Evolutionary conservation across 2,797 vertebrate species (phyloP), one percentile per base, ranked within the genome.

Genomic region (Enteromius paludinosus): DNA sequence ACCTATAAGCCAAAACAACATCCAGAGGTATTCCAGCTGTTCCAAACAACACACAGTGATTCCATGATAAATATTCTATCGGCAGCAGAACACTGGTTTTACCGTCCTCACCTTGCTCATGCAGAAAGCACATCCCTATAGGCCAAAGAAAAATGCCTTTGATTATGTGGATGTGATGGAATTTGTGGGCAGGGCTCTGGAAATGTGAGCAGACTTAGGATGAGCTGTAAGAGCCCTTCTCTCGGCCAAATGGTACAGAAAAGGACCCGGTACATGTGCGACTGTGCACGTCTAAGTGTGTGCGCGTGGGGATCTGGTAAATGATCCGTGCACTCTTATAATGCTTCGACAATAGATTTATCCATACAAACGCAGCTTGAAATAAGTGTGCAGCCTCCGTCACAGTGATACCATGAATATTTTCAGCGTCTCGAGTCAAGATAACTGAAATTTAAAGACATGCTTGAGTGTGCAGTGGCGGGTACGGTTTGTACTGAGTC

Each of bases 81-180:
- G 70, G 83, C 78, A 83, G 73, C 74, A 80, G 72, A 87, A 76
- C 76, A 79, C 74, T 79, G 74, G 69, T 84, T 83, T 84, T 76
- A 69, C 70, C 75, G 65, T 83, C 82, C 88, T 85, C 83, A 86
- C 85, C 83, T 86, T 87, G 84, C 86, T 83, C 78, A 74, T 81
- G 76, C 74, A 62, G 81, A 73, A 83, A 83, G 85, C 83, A 87
- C 43, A 82, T 89, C 86, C 86, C 74, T 43, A 56, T 30, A 80
- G 82, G 86, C 82, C 82, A 85, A 54, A 84, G 81, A 84, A 83
- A 88, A 89, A 90, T 87, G 83, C 68, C 81, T 90, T 88, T 89
- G 89, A 89, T 89, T 88, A 88, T 86, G 83, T 82, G 85, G 79
- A 87, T 87, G 86, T 87, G 85, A 84, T 81, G 85, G 87, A 84